Percentiles rank a stretch among this genome's conserved stretches.
Evolutionary conservation across 1,140 invertebrate species (phyloP).

Genomic region (Nasonia giraulti): DNA sequence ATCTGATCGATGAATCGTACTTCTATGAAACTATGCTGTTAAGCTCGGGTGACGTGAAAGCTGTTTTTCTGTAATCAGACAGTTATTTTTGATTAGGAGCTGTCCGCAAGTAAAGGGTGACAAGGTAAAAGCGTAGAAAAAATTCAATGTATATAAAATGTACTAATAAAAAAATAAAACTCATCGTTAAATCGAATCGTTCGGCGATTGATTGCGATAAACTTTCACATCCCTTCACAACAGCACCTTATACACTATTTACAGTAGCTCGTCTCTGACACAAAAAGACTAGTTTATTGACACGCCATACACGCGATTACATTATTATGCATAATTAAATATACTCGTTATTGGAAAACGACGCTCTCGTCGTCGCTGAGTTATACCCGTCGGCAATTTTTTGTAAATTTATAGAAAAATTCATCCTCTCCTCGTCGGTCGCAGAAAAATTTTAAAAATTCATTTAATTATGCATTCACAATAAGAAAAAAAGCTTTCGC

Average conservation of each 20-base stretch:
- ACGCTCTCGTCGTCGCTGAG: not conserved
- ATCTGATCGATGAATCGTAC: conserved; percentile 39
- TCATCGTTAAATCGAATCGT: not conserved
- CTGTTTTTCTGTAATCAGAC: not conserved
- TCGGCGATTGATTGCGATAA: not conserved
- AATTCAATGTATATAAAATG: not conserved
- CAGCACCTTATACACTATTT: not conserved
- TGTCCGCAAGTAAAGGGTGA: too few relatives aligned
- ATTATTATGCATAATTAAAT: conserved; percentile 43
- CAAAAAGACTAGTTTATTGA: conserved; percentile 24
- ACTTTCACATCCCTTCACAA: conserved; percentile 13
- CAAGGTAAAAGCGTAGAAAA: too few relatives aligned
- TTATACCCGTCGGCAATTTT: not conserved
- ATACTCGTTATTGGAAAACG: not conserved
- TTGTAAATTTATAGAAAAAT: conserved; percentile 25
- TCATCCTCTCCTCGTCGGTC: not conserved
- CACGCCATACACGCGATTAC: not conserved
- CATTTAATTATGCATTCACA: conserved; percentile 46
- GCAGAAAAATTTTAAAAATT: not conserved
- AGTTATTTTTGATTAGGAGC: not conserved
- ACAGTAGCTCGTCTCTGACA: not conserved
- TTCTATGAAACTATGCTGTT: not conserved
- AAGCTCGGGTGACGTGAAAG: not conserved
- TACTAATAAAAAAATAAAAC: not conserved
- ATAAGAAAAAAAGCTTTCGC: not conserved